phyloP scores from a whole-genome alignment of 2,888 invertebrate species.

The Dryomyza anilis region DNA sequence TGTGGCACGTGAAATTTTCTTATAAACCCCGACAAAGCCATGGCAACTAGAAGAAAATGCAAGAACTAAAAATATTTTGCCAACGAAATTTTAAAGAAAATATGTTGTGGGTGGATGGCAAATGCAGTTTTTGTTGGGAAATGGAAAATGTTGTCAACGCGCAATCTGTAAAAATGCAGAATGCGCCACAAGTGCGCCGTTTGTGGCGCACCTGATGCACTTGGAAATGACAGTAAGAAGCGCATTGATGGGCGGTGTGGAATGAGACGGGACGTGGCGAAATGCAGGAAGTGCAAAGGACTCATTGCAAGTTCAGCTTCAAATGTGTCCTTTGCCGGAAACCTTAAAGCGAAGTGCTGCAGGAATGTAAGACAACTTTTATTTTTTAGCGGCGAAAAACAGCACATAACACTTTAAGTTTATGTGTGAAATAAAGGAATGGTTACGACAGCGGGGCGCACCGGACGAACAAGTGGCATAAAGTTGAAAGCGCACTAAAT shows the following conservation, averaged over 20 bases:
- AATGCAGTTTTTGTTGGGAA: no score
- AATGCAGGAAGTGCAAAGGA: background rate
- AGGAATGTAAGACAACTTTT: no score
- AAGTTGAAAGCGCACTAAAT: no score
- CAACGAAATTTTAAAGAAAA: constrained; percentile 12
- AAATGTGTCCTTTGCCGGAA: no score
- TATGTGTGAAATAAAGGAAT: no score
- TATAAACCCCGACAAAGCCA: background rate
- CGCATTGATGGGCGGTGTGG: background rate
- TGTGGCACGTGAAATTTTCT: constrained; percentile 29
- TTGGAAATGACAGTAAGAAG: constrained; percentile 20
- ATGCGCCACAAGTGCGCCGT: constrained; percentile 33
- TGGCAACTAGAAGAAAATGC: background rate
- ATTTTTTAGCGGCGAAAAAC: no score
- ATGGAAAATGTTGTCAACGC: constrained; percentile 21
- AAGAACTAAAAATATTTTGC: background rate
- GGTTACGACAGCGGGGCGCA: no score
- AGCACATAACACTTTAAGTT: no score
- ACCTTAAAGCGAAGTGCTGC: no score
- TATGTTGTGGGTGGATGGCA: background rate
- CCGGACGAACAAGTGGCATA: no score
- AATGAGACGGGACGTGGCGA: background rate
- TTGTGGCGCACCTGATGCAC: constrained; percentile 36
- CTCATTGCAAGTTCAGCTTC: no score
- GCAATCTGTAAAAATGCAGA: constrained; percentile 25